Percentiles rank a stretch among this genome's conserved stretches.
Conservation (phyloP, 2,113 vertebrate species). For the Thermophis baileyi region DNA sequence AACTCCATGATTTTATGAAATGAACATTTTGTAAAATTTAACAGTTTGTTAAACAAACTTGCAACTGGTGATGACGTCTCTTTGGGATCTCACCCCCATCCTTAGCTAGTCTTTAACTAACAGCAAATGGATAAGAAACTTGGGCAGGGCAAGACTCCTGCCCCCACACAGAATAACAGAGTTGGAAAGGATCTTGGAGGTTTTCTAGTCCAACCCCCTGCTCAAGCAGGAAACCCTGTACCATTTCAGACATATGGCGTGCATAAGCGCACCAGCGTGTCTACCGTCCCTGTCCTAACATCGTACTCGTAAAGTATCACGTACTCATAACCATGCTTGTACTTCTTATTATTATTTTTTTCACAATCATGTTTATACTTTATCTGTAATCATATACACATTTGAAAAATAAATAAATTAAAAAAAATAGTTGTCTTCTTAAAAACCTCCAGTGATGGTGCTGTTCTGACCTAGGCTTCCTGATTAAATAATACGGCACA, state of each 20-base stretch:
- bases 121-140: not conserved
- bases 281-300: too few species aligned
- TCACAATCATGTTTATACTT: too few species aligned
- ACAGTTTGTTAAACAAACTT: not conserved
- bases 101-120: not conserved
- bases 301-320: too few species aligned
- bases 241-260: not conserved
- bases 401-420: too few species aligned
- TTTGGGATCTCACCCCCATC: not conserved
- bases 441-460: not conserved
- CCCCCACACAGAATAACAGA: not conserved
- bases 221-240: not conserved
- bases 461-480: too few species aligned
- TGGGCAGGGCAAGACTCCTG: not conserved
- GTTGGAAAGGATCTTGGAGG: not conserved
- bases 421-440: too few species aligned
- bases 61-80: not conserved
- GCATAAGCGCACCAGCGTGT: too few species aligned
- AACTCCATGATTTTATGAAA: not conserved
- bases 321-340: too few species aligned
- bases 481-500: too few species aligned
- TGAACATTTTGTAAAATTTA: not conserved
- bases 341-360: too few species aligned
- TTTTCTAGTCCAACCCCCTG: not conserved
- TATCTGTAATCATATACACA: too few species aligned